A percentile compares a stretch with the other conserved stretches of the same genome.
phyloP scores from a whole-genome alignment of 2,888 invertebrate species.

The Spodoptera littoralis region DNA sequence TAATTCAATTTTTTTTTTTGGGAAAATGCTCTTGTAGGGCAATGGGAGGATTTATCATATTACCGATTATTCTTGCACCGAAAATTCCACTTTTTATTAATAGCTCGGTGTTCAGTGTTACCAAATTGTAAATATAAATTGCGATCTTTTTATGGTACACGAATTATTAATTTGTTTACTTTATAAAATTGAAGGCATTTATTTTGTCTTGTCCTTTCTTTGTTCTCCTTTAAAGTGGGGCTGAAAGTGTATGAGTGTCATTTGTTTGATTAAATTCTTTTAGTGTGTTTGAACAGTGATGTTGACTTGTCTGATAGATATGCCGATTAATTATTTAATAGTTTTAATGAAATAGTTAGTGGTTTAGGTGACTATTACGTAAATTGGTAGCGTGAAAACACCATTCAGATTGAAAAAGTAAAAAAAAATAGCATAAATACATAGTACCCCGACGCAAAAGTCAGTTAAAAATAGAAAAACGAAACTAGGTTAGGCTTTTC shows the following conservation, averaged over 20 bases:
- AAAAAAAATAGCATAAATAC: no score
- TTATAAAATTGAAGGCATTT: constrained; percentile 14
- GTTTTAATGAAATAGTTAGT: no score
- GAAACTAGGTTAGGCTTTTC: neutral
- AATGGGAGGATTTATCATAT: constrained; percentile 80
- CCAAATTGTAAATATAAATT: constrained; percentile 74
- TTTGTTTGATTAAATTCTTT: neutral
- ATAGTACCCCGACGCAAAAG: no score
- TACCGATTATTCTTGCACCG: constrained; percentile 79
- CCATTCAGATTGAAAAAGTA: no score
- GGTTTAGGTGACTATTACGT: no score
- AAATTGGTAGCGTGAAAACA: no score
- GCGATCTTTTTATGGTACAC: constrained; percentile 55
- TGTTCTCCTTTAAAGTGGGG: neutral
- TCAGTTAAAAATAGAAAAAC: neutral
- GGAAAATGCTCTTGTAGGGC: constrained; percentile 69
- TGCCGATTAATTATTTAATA: no score
- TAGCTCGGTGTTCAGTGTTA: constrained; percentile 78
- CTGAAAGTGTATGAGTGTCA: neutral
- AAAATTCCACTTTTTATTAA: constrained; percentile 76
- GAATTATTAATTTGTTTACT: constrained; percentile 60
- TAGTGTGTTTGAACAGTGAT: no score
- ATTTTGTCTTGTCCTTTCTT: neutral
- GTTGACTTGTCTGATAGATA: no score
- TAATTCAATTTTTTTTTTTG: constrained; percentile 83